Conservation (phyloP, 2,797 vertebrate genomes). For the Apogon talboti region DNA sequence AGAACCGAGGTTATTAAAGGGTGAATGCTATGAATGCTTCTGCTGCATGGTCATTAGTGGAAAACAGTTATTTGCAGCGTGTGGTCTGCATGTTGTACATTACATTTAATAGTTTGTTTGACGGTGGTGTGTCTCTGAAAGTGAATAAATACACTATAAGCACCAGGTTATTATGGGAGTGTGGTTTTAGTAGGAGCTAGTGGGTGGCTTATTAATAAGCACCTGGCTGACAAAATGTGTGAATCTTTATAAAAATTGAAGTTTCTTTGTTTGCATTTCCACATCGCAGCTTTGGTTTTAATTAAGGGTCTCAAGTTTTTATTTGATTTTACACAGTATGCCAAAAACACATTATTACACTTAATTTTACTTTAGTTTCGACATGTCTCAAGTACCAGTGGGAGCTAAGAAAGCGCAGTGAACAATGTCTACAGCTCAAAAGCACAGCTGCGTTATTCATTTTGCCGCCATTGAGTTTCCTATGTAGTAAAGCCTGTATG, state of each 20-base stretch:
- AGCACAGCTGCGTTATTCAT: constrained; percentile 16
- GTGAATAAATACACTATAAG: constrained; percentile 12
- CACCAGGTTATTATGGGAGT: neutral
- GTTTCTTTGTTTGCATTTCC: neutral
- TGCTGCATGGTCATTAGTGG: constrained; percentile 17
- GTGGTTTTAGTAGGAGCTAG: neutral
- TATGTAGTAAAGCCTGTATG: constrained; percentile 14
- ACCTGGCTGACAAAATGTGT: neutral
- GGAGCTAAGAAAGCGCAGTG: constrained; percentile 37
- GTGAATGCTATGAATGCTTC: constrained; percentile 32
- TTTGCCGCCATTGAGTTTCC: constrained; percentile 12
- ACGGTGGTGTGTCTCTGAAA: constrained; percentile 9
- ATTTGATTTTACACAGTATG: neutral
- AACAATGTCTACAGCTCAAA: constrained; percentile 38
- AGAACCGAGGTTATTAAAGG: constrained; percentile 61
- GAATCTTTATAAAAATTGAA: neutral
- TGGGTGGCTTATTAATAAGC: neutral
- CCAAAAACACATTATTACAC: constrained; percentile 26
- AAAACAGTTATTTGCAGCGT: constrained; percentile 41
- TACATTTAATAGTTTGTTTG: constrained; percentile 33
- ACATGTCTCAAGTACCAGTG: constrained; percentile 36
- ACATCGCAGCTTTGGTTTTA: neutral
- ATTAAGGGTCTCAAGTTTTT: neutral
- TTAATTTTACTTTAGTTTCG: constrained; percentile 50
- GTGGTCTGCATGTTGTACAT: constrained; percentile 19